These are phyloP conservation scores for Microctonus hyperodae DNA, from an alignment of 2,888 invertebrate genomes.

Conservation along the genomic window DNA sequence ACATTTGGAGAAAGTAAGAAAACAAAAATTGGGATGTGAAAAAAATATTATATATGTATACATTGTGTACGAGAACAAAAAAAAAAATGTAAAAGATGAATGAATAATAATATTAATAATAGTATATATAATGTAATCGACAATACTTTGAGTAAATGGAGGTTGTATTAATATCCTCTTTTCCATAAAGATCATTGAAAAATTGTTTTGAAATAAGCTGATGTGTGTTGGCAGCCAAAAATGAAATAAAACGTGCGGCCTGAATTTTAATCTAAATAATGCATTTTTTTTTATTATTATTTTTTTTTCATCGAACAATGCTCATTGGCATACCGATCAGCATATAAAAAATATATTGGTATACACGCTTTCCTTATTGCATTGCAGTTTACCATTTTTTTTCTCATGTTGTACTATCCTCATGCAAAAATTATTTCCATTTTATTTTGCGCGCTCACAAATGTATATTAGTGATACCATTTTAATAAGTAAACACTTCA, in stretches of 20 bases:
- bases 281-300: constrained; percentile 30
- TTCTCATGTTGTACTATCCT: constrained; percentile 44
- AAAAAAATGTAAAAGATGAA: constrained; percentile 26
- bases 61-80: constrained; percentile 19
- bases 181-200: constrained; percentile 46
- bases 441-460: constrained; percentile 24
- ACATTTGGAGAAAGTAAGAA: constrained; percentile 49
- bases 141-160: constrained; percentile 3
- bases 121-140: constrained; percentile 31
- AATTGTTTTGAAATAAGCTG: constrained; percentile 36
- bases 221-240: constrained; percentile 22
- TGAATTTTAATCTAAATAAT: constrained; percentile 50
- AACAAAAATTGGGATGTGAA: constrained; percentile 34
- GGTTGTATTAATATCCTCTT: constrained; percentile 18
- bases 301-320: constrained; percentile 45
- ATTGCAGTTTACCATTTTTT: constrained; percentile 54
- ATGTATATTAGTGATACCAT: background rate
- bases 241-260: constrained; percentile 29
- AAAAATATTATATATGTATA: constrained; percentile 24
- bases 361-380: constrained; percentile 59
- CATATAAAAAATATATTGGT: constrained; percentile 62
- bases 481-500: background rate
- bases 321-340: constrained; percentile 53
- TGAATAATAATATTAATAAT: constrained; percentile 29
- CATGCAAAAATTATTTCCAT: constrained; percentile 38